Percentiles rank a stretch among this genome's conserved stretches.
Evolutionary conservation across 2,797 vertebrate genomes (phyloP).

Genomic region (Lepus townsendii): DNA sequence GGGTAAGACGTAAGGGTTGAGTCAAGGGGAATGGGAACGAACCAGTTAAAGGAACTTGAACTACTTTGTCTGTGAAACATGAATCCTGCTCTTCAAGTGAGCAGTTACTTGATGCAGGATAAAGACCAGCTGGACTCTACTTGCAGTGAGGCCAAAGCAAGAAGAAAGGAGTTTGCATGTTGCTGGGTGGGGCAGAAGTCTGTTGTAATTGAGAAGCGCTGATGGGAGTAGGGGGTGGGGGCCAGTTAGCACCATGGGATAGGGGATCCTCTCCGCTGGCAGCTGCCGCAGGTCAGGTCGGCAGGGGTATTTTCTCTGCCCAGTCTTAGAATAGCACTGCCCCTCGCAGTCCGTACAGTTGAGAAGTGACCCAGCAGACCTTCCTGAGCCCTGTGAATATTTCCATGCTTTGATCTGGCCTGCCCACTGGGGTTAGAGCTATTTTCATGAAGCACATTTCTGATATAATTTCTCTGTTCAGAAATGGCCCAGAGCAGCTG

Average conservation of each 20-base stretch:
- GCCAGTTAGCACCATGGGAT: not conserved
- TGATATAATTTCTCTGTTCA: constrained; percentile 41
- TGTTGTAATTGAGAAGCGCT: not conserved
- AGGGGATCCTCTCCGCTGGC: not conserved
- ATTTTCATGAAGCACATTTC: constrained; percentile 51
- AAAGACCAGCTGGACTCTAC: constrained; percentile 77
- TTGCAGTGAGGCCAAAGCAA: constrained; percentile 30
- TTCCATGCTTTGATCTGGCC: not conserved
- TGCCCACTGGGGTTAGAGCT: not conserved
- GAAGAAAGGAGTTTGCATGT: not conserved
- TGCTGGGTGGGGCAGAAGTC: not conserved
- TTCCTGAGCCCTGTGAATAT: not conserved
- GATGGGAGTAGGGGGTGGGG: not conserved
- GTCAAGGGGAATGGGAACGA: constrained; percentile 72
- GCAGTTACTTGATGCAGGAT: constrained; percentile 68
- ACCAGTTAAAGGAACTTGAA: constrained; percentile 70
- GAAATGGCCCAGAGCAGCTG: constrained; percentile 9
- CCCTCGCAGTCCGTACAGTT: not conserved
- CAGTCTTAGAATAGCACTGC: not conserved
- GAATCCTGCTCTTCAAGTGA: constrained; percentile 68
- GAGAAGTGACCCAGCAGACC: constrained; percentile 11
- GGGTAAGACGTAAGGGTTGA: constrained; percentile 66
- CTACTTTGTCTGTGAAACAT: constrained; percentile 68
- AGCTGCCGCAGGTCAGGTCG: not conserved
- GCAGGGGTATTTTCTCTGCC: not conserved